Conservation (phyloP, 2,888 invertebrate genomes). For the Drosophila pseudotalamancana region DNA sequence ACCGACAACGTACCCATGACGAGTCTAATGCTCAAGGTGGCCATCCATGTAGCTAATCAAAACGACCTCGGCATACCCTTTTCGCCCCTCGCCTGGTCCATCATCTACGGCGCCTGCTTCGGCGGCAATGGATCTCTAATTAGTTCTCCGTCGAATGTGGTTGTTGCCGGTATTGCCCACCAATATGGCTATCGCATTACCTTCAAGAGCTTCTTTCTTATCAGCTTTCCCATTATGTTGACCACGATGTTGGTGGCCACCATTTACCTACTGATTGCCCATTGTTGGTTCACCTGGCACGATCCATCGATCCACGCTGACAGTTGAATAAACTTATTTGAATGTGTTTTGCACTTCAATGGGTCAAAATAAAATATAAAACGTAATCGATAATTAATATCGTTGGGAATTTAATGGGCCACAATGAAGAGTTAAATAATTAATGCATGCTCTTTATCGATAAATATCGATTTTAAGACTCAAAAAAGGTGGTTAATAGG, state of each 20-base stretch:
- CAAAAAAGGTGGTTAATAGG: too few species aligned
- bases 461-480: too few species aligned
- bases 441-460: too few species aligned
- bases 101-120: slow-evolving; percentile 94
- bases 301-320: background rate
- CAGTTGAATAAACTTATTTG: background rate
- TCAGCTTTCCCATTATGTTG: slow-evolving; percentile 93
- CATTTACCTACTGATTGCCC: slow-evolving; percentile 89
- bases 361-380: too few species aligned
- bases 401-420: too few species aligned
- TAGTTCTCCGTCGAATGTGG: slow-evolving; percentile 95
- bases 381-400: too few species aligned
- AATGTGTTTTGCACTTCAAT: too few species aligned
- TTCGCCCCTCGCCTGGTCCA: slow-evolving; percentile 92
- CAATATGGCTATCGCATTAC: slow-evolving; percentile 94
- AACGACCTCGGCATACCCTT: slow-evolving; percentile 89
- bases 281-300: slow-evolving; percentile 89
- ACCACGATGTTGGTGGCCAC: slow-evolving; percentile 88
- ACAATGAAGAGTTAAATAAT: too few species aligned
- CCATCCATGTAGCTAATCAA: slow-evolving; percentile 88
- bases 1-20: slow-evolving; percentile 96
- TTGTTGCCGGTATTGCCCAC: slow-evolving; percentile 94
- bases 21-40: slow-evolving; percentile 94
- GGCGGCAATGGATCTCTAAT: slow-evolving; percentile 96
- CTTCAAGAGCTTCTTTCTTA: slow-evolving; percentile 91